Percentiles rank a stretch among this genome's conserved stretches.
phyloP scores from a whole-genome alignment of 53 echinoderm and acorn worm genomes.

The Mesocentrotus franciscanus region DNA sequence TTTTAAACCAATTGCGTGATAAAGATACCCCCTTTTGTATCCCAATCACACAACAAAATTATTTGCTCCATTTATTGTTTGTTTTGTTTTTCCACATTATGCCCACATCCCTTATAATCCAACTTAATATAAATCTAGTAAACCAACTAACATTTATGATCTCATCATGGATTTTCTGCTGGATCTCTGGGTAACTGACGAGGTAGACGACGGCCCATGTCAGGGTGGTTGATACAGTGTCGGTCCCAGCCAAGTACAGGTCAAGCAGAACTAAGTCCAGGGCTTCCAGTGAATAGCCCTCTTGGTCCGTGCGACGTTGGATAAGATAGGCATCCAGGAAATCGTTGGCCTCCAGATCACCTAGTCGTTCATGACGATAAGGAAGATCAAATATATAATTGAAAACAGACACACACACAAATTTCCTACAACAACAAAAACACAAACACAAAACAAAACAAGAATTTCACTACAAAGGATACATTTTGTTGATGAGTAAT shows the following conservation, averaged over 20 bases:
- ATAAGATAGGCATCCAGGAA: conserved; percentile 74
- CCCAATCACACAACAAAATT: too few species aligned
- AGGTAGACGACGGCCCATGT: conserved; percentile 83
- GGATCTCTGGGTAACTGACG: conserved; percentile 79
- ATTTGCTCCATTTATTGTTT: too few species aligned
- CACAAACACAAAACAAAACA: too few species aligned
- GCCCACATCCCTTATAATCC: too few species aligned
- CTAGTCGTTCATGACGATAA: not conserved
- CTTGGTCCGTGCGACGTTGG: conserved; percentile 60
- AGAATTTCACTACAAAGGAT: too few species aligned
- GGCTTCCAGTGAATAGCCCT: conserved; percentile 66
- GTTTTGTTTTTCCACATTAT: too few species aligned
- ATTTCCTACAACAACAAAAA: too few species aligned
- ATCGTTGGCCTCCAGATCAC: conserved; percentile 52
- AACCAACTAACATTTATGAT: conserved; percentile 52
- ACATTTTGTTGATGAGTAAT: too few species aligned
- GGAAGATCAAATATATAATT: not conserved
- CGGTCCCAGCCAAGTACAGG: conserved; percentile 87
- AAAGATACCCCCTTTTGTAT: too few species aligned
- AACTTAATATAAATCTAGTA: too few species aligned
- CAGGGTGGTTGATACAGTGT: conserved; percentile 82
- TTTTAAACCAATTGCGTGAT: too few species aligned
- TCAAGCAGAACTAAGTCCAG: conserved; percentile 83
- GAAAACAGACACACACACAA: not conserved
- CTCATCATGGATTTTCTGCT: conserved; percentile 80